A percentile compares a stretch with the other conserved stretches of the same genome.
Conservation (phyloP, 2,888 invertebrate genomes). For the Lissocephala sabroskyi region DNA sequence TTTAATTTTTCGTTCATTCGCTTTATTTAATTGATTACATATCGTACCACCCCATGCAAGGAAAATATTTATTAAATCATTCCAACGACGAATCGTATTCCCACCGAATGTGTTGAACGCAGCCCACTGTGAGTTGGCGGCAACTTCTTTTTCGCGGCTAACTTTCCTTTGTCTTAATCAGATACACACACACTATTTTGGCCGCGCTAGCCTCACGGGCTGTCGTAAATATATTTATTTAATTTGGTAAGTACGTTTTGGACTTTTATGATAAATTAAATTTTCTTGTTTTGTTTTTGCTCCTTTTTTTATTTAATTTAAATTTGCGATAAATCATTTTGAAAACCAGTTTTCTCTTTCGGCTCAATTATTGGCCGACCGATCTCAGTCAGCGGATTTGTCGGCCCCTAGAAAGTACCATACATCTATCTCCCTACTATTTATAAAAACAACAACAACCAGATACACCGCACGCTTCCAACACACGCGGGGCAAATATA, state of each 20-base stretch:
- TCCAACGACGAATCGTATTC: no score
- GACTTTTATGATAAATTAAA: conserved; percentile 63
- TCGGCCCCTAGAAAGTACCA: conserved; percentile 65
- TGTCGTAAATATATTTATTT: conserved; percentile 20
- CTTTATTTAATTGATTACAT: no score
- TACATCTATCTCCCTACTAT: conserved; percentile 13
- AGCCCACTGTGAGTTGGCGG: no score
- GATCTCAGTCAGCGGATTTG: conserved; percentile 26
- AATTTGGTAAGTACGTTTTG: conserved; percentile 58
- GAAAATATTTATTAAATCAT: no score
- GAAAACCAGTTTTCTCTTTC: conserved; percentile 44
- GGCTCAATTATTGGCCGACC: conserved; percentile 35
- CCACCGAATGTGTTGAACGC: no score
- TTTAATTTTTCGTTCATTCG: no score
- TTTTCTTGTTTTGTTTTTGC: conserved; percentile 33
- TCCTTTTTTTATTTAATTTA: conserved; percentile 46
- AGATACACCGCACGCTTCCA: conserved; percentile 47
- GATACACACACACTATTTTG: conserved; percentile 8
- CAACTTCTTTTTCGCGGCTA: no score
- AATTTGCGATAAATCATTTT: conserved; percentile 62
- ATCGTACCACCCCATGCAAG: no score
- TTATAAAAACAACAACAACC: conserved; percentile 26
- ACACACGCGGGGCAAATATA: conserved; percentile 50
- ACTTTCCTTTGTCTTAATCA: no score
- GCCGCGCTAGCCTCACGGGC: neutral